Evolutionary conservation across 2,797 vertebrate species (phyloP).

Genomic region (Chloroceryle inda): DNA sequence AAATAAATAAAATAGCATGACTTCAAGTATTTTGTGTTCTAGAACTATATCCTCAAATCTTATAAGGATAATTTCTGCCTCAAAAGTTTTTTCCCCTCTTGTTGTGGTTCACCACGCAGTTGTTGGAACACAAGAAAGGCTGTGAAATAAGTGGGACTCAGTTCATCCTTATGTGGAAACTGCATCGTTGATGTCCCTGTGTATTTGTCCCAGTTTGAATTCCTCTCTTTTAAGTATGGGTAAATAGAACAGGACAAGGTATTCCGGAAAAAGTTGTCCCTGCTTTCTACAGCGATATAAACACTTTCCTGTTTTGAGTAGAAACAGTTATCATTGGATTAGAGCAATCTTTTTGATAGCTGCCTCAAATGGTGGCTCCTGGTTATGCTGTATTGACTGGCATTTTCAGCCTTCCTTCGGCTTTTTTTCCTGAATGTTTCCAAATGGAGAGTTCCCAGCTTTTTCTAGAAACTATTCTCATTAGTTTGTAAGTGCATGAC

Average conservation of each 20-base stretch:
- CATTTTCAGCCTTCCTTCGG: background rate
- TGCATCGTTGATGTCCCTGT: background rate
- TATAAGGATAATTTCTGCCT: background rate
- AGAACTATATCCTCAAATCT: background rate
- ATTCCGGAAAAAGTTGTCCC: background rate
- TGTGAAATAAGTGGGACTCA: background rate
- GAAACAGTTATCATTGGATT: background rate
- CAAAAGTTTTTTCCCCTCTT: background rate
- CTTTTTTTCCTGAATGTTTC: background rate
- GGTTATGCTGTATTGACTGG: background rate
- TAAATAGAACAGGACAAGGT: background rate
- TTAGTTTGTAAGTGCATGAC: slow-evolving; percentile 35
- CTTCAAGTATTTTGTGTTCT: background rate
- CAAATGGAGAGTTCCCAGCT: background rate
- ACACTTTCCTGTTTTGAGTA: slow-evolving; percentile 22
- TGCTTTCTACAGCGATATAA: background rate
- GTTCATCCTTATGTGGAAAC: background rate
- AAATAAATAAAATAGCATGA: background rate
- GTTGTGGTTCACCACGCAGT: background rate
- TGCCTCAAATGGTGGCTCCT: background rate
- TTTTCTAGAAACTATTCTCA: slow-evolving; percentile 27
- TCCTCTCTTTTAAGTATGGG: background rate
- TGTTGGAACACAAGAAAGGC: background rate
- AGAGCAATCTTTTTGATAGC: background rate
- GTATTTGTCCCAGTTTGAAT: background rate